Evolutionary conservation across 2,888 invertebrate genomes (phyloP).

Genomic region (Magallana nippona): DNA sequence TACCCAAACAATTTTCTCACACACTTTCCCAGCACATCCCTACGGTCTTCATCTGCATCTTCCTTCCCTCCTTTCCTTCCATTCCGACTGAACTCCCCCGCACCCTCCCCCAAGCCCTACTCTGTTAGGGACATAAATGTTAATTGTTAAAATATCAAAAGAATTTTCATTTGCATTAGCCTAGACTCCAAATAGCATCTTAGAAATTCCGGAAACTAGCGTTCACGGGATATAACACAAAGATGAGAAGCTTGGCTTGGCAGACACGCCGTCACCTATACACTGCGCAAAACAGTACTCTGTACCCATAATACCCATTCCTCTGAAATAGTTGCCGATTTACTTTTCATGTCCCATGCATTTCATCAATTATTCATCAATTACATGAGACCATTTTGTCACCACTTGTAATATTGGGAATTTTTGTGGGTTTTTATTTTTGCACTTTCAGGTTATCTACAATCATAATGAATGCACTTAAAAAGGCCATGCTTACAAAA

Average conservation of each 20-base stretch:
- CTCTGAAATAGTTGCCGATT: background rate
- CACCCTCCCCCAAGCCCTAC: background rate
- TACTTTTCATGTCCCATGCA: constrained; percentile 3
- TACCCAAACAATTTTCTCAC: background rate
- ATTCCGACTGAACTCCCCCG: background rate
- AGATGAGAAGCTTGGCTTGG: background rate
- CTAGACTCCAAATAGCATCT: constrained; percentile 15
- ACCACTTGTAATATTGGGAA: constrained; percentile 8
- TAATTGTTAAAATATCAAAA: constrained; percentile 31
- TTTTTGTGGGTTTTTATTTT: background rate
- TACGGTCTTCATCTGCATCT: background rate
- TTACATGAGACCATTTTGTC: constrained; percentile 9
- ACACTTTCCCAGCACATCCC: background rate
- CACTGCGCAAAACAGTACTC: constrained; percentile 5
- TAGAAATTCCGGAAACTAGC: constrained; percentile 10
- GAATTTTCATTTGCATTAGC: constrained; percentile 6
- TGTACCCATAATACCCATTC: constrained; percentile 18
- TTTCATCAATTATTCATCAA: constrained; percentile 13
- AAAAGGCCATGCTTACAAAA: background rate
- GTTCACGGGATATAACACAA: background rate
- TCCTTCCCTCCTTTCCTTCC: background rate
- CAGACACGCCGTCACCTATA: constrained; percentile 5
- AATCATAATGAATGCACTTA: background rate
- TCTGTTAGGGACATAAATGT: constrained; percentile 14
- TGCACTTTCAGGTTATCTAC: constrained; percentile 1